Percentiles rank a stretch among this genome's conserved stretches.
Conservation (phyloP, 92 coral and sea anemone genomes). For the Heliopora coerulea region DNA sequence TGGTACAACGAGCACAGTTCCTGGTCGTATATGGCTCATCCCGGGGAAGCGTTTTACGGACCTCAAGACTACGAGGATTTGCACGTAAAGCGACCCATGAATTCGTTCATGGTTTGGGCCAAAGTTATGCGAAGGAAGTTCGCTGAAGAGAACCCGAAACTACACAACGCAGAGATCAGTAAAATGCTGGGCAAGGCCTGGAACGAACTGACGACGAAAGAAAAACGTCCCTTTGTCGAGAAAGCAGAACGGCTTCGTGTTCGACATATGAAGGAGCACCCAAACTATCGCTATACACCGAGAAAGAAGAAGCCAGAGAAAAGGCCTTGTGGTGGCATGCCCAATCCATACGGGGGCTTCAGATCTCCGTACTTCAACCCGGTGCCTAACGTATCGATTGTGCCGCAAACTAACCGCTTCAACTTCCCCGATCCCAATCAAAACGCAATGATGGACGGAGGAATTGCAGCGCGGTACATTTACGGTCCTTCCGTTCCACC, state of each 20-base stretch:
- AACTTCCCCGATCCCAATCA: conserved; percentile 32
- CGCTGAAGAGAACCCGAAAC: conserved; percentile 92
- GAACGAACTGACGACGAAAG: conserved; percentile 94
- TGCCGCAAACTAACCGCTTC: conserved; percentile 20
- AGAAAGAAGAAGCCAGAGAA: conserved; percentile 28
- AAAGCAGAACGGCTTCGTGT: conserved; percentile 90
- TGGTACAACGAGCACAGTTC: conserved; percentile 28
- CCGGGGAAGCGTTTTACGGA: background rate
- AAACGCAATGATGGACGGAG: background rate
- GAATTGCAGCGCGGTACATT: background rate
- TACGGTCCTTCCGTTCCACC: conserved; percentile 31
- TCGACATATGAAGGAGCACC: conserved; percentile 91
- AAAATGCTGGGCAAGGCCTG: conserved; percentile 93
- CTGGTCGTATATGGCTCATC: conserved; percentile 13
- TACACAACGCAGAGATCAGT: conserved; percentile 94
- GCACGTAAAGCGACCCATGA: conserved; percentile 95
- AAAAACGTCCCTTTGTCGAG: conserved; percentile 90
- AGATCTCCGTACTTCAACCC: conserved; percentile 2
- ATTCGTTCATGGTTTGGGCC: conserved; percentile 98
- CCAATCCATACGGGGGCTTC: conserved; percentile 21
- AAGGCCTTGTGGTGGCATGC: conserved; percentile 15
- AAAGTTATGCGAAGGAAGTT: conserved; percentile 87
- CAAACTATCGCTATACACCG: conserved; percentile 88
- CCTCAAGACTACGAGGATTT: conserved; percentile 79
- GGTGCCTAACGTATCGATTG: conserved; percentile 33